Conservation (phyloP, 2,888 invertebrate genomes). For the Apotomis turbidana region DNA sequence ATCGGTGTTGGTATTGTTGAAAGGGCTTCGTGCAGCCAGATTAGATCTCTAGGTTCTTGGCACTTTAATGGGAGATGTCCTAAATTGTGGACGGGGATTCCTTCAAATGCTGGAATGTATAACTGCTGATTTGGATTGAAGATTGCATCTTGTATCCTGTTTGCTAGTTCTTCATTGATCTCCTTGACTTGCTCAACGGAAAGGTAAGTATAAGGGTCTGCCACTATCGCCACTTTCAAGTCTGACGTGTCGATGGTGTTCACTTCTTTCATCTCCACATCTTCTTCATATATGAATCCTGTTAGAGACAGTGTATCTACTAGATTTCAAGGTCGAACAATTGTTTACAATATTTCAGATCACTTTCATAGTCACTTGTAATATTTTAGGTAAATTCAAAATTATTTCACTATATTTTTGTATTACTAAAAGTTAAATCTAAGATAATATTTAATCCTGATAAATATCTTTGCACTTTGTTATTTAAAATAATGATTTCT, state of each 20-base stretch:
- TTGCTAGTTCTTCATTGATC: constrained; percentile 17
- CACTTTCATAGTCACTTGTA: constrained; percentile 18
- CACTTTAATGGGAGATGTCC: constrained; percentile 30
- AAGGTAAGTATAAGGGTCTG: constrained; percentile 27
- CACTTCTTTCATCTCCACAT: constrained; percentile 33
- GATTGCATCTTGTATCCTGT: constrained; percentile 29
- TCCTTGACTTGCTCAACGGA: constrained; percentile 21
- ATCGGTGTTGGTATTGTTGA: constrained; percentile 12
- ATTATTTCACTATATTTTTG: too few species aligned
- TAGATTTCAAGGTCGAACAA: constrained; percentile 23
- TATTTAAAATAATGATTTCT: too few species aligned
- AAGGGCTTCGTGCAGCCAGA: constrained; percentile 26
- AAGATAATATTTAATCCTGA: too few species aligned
- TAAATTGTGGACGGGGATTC: constrained; percentile 20
- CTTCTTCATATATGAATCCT: constrained; percentile 33
- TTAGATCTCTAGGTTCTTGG: constrained; percentile 12
- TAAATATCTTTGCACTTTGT: too few species aligned
- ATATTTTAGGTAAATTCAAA: too few species aligned
- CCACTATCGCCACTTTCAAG: constrained; percentile 21
- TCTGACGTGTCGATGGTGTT: background rate
- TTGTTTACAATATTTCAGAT: constrained; percentile 1
- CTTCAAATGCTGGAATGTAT: constrained; percentile 23
- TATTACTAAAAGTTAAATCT: too few species aligned
- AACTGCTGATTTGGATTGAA: constrained; percentile 1
- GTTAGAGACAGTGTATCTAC: constrained; percentile 37